Evolutionary conservation across 2,888 invertebrate genomes (phyloP).

Genomic region (Deilephila elpenor): DNA sequence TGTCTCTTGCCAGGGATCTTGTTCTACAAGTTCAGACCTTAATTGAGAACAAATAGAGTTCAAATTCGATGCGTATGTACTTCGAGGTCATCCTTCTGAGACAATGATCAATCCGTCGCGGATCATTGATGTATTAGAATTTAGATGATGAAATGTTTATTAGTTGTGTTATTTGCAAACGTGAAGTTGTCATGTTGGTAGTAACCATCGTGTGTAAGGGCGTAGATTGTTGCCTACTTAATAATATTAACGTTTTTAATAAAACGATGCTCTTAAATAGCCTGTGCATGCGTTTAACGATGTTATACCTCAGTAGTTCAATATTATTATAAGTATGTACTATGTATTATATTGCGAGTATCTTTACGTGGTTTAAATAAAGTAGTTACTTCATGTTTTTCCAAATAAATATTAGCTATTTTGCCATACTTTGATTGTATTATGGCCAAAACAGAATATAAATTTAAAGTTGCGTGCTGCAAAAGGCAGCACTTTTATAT

Average conservation of each 20-base stretch:
- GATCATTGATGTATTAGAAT: conserved; percentile 7
- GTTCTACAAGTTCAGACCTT: conserved; percentile 95
- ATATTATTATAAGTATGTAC: too few species aligned
- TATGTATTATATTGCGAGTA: too few species aligned
- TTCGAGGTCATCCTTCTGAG: conserved; percentile 30
- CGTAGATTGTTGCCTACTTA: neutral
- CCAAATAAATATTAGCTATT: neutral
- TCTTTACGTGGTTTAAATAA: too few species aligned
- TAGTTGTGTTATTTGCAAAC: conserved; percentile 4
- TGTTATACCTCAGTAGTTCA: too few species aligned
- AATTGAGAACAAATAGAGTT: conserved; percentile 93
- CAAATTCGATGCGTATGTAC: conserved; percentile 35
- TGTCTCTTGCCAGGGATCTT: conserved; percentile 93
- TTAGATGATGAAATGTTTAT: conserved; percentile 17
- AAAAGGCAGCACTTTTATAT: too few species aligned
- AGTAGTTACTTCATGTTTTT: too few species aligned
- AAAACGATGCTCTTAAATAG: neutral
- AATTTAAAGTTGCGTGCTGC: too few species aligned
- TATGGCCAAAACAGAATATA: too few species aligned
- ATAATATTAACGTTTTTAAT: neutral
- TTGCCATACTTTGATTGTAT: neutral
- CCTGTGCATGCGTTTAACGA: neutral
- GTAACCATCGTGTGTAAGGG: neutral
- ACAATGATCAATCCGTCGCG: conserved; percentile 33
- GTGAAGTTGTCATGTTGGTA: conserved; percentile 18